phyloP scores from a whole-genome alignment of 2,113 vertebrate genomes.

The Butastur rufipennis region DNA sequence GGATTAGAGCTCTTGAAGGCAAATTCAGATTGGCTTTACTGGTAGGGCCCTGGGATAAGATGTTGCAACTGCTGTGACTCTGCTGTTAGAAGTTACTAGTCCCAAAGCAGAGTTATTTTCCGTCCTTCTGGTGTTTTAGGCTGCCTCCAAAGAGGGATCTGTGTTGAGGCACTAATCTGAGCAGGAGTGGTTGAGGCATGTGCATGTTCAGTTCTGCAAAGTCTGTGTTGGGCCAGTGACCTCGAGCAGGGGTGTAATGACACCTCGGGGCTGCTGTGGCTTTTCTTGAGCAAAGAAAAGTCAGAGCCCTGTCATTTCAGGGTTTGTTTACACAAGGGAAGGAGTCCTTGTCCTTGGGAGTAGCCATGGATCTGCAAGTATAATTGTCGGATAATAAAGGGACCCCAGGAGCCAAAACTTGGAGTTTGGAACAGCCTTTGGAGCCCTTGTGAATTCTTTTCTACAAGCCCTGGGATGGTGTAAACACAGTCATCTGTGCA shows the following conservation, averaged over 20 bases:
- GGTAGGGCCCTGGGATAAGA: not conserved
- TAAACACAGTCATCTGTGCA: not conserved
- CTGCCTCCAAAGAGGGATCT: not conserved
- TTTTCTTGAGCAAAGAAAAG: not conserved
- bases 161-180: not conserved
- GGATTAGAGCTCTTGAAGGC: not conserved
- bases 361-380: not conserved
- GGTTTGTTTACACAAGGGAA: not conserved
- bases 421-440: not conserved
- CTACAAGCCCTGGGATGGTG: not conserved
- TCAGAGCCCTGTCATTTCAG: not conserved
- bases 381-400: not conserved
- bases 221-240: fast-evolving
- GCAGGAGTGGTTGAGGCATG: not conserved
- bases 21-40: not conserved
- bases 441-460: not conserved
- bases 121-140: not conserved
- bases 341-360: not conserved
- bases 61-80: not conserved
- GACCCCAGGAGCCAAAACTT: not conserved
- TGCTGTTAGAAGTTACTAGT: not conserved
- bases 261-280: fast-evolving
- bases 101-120: not conserved
- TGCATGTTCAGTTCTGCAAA: not conserved
- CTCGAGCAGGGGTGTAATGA: not conserved